These are phyloP conservation scores for Dioctria rufipes DNA, from an alignment of 2,888 invertebrate genomes.

Conservation along the genomic window DNA sequence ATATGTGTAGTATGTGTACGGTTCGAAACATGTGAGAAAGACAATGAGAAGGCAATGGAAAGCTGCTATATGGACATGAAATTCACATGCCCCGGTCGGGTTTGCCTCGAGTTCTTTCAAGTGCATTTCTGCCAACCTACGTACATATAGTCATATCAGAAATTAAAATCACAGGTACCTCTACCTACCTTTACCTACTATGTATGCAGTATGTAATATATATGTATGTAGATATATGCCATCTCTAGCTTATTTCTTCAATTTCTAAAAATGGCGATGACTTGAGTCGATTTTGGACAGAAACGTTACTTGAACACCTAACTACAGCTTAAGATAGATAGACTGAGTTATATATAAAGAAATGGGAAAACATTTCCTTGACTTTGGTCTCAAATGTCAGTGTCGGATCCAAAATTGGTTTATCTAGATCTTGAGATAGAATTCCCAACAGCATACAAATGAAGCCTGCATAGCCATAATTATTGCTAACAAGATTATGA, in stretches of 20 bases:
- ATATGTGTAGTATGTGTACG: too few relatives aligned
- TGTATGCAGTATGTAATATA: too few relatives aligned
- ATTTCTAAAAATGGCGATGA: slow-evolving; percentile 50
- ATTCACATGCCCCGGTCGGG: not conserved
- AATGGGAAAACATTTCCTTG: slow-evolving; percentile 10
- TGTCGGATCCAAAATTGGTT: slow-evolving; percentile 47
- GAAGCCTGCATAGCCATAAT: slow-evolving; percentile 19
- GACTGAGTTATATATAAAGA: not conserved
- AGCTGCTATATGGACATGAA: slow-evolving; percentile 5
- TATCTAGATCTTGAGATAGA: slow-evolving; percentile 34
- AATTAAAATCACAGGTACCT: slow-evolving; percentile 33
- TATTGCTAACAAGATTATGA: slow-evolving; percentile 28
- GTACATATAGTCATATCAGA: slow-evolving; percentile 8
- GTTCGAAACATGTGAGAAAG: slow-evolving; percentile 13
- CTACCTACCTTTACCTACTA: too few relatives aligned
- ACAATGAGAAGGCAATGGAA: slow-evolving; percentile 16
- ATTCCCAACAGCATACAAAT: slow-evolving; percentile 27
- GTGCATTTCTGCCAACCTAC: not conserved
- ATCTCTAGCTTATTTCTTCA: slow-evolving; percentile 32
- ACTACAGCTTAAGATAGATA: not conserved
- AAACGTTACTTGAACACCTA: slow-evolving; percentile 28
- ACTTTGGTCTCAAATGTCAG: slow-evolving; percentile 32
- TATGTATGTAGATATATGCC: too few relatives aligned
- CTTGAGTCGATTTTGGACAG: slow-evolving; percentile 43
- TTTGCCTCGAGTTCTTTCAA: not conserved